A percentile compares a stretch with the other conserved stretches of the same genome.
These are phyloP conservation scores for Acestrorhynchus altus DNA, from an alignment of 2,797 vertebrate genomes.

Conservation along the genomic window DNA sequence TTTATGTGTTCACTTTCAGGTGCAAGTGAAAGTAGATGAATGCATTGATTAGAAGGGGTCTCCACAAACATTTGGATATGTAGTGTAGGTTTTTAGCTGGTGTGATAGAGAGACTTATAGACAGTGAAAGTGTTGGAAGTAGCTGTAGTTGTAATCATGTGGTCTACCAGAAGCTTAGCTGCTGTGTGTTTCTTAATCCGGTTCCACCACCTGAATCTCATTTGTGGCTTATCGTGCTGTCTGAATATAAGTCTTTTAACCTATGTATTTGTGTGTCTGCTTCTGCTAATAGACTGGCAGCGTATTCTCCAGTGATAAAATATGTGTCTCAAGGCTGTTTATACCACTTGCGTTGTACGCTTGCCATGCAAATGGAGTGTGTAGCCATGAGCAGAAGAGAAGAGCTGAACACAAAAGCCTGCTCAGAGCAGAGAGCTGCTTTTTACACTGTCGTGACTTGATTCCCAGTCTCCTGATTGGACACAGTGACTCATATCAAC, in stretches of 20 bases:
- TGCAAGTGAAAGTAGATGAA: too few species aligned
- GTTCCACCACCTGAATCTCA: not conserved
- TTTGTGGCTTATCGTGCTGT: conserved; percentile 1
- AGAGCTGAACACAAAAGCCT: conserved; percentile 43
- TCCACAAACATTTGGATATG: too few species aligned
- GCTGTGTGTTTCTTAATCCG: not conserved
- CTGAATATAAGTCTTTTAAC: conserved; percentile 25
- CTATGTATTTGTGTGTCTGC: not conserved
- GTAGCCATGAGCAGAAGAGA: conserved; percentile 49
- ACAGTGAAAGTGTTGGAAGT: not conserved
- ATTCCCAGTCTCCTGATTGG: conserved; percentile 40
- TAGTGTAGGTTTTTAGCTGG: not conserved
- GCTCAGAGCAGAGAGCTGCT: conserved; percentile 36
- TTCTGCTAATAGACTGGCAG: conserved; percentile 35
- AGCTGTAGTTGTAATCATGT: not conserved
- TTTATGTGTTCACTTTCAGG: too few species aligned
- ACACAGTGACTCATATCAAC: conserved; percentile 23
- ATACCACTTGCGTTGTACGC: conserved; percentile 45
- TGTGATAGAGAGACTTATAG: not conserved
- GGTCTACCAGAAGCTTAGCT: not conserved
- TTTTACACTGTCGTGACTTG: conserved; percentile 52
- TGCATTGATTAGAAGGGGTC: too few species aligned
- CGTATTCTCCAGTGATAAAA: conserved; percentile 19
- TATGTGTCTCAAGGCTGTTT: conserved; percentile 43
- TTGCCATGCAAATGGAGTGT: conserved; percentile 47